phyloP scores from a whole-genome alignment of 2,888 invertebrate species.

The Nipponacmea schrenckii region DNA sequence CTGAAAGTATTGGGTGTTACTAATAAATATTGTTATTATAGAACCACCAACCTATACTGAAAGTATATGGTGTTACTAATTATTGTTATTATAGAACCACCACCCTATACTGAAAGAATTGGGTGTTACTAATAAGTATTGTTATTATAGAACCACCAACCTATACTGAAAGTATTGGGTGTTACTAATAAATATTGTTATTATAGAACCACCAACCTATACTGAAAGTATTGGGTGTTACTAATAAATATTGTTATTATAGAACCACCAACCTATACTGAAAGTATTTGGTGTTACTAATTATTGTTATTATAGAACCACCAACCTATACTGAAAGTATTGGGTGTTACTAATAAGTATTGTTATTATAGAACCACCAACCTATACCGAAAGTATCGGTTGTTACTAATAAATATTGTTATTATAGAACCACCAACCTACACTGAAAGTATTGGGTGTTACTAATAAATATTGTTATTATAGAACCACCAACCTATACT shows the following conservation, averaged over 20 bases:
- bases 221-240: slow-evolving; percentile 68
- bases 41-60: too few relatives aligned
- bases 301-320: slow-evolving; percentile 58
- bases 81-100: slow-evolving; percentile 61
- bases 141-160: slow-evolving; percentile 67
- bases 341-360: slow-evolving; percentile 67
- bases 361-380: slow-evolving; percentile 65
- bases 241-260: slow-evolving; percentile 39
- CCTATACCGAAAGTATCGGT: slow-evolving; percentile 69
- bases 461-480: not conserved
- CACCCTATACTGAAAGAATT: slow-evolving; percentile 69
- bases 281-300: slow-evolving; percentile 64
- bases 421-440: too few relatives aligned
- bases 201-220: slow-evolving; percentile 69
- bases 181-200: slow-evolving; percentile 27
- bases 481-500: slow-evolving; percentile 69
- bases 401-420: slow-evolving; percentile 28
- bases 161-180: slow-evolving; percentile 68
- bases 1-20: slow-evolving; percentile 66
- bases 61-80: not conserved
- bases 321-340: slow-evolving; percentile 69
- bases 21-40: too few relatives aligned
- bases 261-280: slow-evolving; percentile 70
- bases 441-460: too few relatives aligned
- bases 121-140: slow-evolving; percentile 47